Evolutionary conservation across 2,888 invertebrate species (phyloP).

Genomic region (Dorcus hopei): DNA sequence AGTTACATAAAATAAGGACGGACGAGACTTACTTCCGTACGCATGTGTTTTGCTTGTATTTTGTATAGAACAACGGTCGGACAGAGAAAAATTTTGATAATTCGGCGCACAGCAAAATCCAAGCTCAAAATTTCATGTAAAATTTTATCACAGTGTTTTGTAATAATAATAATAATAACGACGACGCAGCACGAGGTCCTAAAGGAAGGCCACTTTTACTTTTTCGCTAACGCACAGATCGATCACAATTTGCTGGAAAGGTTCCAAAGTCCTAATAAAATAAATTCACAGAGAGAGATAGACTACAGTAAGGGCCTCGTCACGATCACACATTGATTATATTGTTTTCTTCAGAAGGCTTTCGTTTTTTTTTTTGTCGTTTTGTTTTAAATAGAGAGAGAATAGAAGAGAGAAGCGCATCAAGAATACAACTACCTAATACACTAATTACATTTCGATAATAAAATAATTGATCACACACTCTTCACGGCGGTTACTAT

Average conservation of each 20-base stretch:
- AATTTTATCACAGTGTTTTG: slow-evolving; percentile 17
- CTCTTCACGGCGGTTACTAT: neutral
- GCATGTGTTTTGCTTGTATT: neutral
- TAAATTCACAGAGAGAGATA: neutral
- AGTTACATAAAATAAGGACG: slow-evolving; percentile 12
- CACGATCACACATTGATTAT: slow-evolving; percentile 9
- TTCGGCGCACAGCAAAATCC: slow-evolving; percentile 11
- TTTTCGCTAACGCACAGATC: neutral
- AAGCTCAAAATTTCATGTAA: slow-evolving; percentile 14
- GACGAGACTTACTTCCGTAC: slow-evolving; percentile 15
- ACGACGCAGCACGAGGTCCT: slow-evolving; percentile 17
- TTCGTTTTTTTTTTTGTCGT: slow-evolving; percentile 5
- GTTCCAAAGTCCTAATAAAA: neutral
- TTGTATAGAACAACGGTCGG: neutral
- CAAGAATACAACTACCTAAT: slow-evolving; percentile 8
- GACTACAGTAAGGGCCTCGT: slow-evolving; percentile 14
- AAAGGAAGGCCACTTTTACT: slow-evolving; percentile 16
- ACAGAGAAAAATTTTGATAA: neutral
- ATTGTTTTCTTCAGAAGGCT: slow-evolving; percentile 12
- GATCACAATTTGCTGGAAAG: neutral
- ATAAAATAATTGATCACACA: neutral
- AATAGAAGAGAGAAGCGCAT: slow-evolving; percentile 18
- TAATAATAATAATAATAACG: neutral
- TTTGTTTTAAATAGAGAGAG: neutral
- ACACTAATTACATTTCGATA: neutral